These are phyloP conservation scores for Rhynchopsitta pachyrhyncha DNA, from an alignment of 2,113 vertebrate genomes.

Conservation along the genomic window DNA sequence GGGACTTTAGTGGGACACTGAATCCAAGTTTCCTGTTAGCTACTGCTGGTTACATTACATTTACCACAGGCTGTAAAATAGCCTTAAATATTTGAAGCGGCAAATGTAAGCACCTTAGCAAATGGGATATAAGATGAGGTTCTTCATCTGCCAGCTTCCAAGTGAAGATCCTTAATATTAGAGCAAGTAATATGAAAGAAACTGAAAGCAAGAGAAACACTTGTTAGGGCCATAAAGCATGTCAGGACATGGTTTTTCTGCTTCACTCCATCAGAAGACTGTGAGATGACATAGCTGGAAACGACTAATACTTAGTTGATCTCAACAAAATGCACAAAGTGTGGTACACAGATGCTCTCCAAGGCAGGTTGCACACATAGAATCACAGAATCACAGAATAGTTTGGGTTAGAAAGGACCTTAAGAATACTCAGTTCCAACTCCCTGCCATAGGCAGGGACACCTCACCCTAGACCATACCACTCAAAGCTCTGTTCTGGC, in stretches of 20 bases:
- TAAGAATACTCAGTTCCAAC: neutral
- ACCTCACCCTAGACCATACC: neutral
- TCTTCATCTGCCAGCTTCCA: neutral
- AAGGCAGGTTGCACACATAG: neutral
- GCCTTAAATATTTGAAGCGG: neutral
- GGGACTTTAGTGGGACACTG: neutral
- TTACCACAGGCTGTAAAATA: neutral
- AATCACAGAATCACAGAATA: neutral
- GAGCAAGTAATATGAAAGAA: neutral
- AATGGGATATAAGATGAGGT: neutral
- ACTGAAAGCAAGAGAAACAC: neutral
- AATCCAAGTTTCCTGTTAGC: neutral
- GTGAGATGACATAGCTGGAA: neutral
- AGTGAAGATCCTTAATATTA: neutral
- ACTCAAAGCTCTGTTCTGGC: neutral
- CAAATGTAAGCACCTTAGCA: neutral
- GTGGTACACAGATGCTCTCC: rapidly evolving
- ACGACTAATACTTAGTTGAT: neutral
- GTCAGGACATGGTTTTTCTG: neutral
- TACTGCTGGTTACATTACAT: neutral
- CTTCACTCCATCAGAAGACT: neutral
- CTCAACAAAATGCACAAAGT: neutral
- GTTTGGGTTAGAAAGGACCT: neutral
- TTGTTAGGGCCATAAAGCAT: neutral
- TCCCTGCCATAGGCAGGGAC: neutral